Evolutionary conservation across 2,888 invertebrate species (phyloP), one percentile per base, ranked within the genome.

Genomic region (Lasioglossum figueresi): DNA sequence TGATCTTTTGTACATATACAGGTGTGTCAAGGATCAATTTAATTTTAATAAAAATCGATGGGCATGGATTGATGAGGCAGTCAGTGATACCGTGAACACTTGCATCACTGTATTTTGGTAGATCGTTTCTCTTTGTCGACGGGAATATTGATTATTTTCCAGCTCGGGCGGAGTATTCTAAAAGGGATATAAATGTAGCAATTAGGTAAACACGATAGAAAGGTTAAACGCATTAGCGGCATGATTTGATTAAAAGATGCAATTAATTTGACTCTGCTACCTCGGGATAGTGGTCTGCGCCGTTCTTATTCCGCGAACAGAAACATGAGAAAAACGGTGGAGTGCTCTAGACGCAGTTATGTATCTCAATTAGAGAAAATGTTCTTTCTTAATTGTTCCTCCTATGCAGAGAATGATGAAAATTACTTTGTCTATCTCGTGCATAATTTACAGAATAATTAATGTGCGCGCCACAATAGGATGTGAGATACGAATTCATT

Each of bases 291-390:
- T 59, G 27, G 59, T 59, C 16, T 31, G 27, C 14, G 59, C 59
- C 59, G 27, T 59, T 59, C 59, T 59, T 27, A 59, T 59, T 59
- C 59, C 27, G 5, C 0, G 59, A 27, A 59, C 27, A 27, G 59
- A 59, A 59, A 59, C 16, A 27, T 59, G 27, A 59, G n/a, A 59
- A 27, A 59, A 59, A 27, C 59, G 14, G 59, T 14, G 59, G 59
- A 59, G 59, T 27, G 27, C 27, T 27, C 14, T 27, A 27, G 59
- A 59, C 27, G 27, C 12, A 59, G 59, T 59, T 59, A 14, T 59
- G 59, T 59, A 14, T 59, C 59, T 59, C 59, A 59, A 59, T 59
- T 59, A 59, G 59, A 27, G 59, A 59, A 59, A 59, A 59, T 59
- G 27, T 59, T 27, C 27, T 59, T 59, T 27, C 59, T 14, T 59